Conservation (phyloP, 2,888 invertebrate genomes). For the Pyrrhia umbra region DNA sequence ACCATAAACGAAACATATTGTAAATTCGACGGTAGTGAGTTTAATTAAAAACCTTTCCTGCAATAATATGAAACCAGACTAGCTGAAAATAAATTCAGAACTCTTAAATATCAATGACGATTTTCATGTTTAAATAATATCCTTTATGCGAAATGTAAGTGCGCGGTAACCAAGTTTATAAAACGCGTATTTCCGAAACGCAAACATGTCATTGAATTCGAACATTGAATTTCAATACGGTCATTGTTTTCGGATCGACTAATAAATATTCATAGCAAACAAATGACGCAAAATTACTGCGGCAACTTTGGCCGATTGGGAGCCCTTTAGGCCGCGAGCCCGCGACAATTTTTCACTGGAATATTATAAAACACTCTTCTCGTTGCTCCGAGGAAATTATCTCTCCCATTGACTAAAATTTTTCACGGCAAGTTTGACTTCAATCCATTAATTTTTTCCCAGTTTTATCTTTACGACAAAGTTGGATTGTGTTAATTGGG, state of each 20-base stretch:
- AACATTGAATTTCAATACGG: conserved; percentile 76
- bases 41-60: not conserved
- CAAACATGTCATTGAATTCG: conserved; percentile 72
- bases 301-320: conserved; percentile 74
- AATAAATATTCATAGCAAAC: conserved; percentile 87
- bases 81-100: conserved; percentile 1
- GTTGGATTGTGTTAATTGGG: conserved; percentile 86
- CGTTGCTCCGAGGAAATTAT: conserved; percentile 83
- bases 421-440: conserved; percentile 89
- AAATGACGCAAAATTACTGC: conserved; percentile 82
- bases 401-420: conserved; percentile 88
- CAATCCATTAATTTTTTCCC: conserved; percentile 86
- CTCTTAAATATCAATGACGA: conserved; percentile 10
- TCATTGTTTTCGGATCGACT: conserved; percentile 82
- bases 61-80: not conserved
- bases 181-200: conserved; percentile 62
- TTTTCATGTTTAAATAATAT: conserved; percentile 45
- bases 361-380: conserved; percentile 84
- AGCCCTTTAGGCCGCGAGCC: conserved; percentile 66
- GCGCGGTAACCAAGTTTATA: conserved; percentile 59
- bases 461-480: conserved; percentile 82
- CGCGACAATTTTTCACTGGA: conserved; percentile 82
- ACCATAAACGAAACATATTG: not conserved
- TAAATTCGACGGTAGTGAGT: not conserved
- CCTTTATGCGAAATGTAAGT: conserved; percentile 49